Base-by-base conservation (phyloP, 2,113 vertebrate species). In the Odontophorus gujanensis region DNA sequence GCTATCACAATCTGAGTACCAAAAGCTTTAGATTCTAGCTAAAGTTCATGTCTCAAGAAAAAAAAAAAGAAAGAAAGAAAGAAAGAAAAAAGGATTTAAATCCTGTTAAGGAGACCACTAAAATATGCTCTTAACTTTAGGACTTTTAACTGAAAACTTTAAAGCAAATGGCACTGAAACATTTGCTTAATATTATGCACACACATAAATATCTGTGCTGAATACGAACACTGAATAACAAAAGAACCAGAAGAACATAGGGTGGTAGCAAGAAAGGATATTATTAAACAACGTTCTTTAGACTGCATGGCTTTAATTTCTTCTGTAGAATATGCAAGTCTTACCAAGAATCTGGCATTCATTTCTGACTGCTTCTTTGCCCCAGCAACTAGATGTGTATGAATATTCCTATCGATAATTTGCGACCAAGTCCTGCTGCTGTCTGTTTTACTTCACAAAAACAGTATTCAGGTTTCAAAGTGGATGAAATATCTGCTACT, bases 271-370 rank as follows among this genome's bases (percentile, higher is more conserved):
- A 87, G 81, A 87, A 89, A 95, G 95, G 85, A 83, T 93, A 93
- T 96, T 96, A 91, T 95, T 95, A 93, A 91, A 95, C 75, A 92
- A 80, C 78, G 75, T 87, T 89, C 79, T 86, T 95, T 59, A 91
- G 93, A 51, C 72, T 91, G 65, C 93, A 89, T 95, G 93, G 87
- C 75, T 96, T 96, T 94, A 90, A 93, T 93, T 96, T 90, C 76
- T 95, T 82, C 91, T 83, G 79, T 88, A 93, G 95, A 97, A 96
- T 92, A 96, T 96, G 95, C 90, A 94, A 96, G 92, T 89, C 69
- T 91, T 95, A 95, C 82, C 95, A 95, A 95, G 96, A 96, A 96
- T 96, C 93, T 97, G 96, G 94, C 85, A 93, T 97, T 96, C 95
- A 97, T 97, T 97, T 96, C 85, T 91, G 80, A 82, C 74, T 94